Evolutionary conservation across 2,888 invertebrate genomes (phyloP), one percentile per base, ranked within the genome.

Genomic region (Himalopsyche tibetana): DNA sequence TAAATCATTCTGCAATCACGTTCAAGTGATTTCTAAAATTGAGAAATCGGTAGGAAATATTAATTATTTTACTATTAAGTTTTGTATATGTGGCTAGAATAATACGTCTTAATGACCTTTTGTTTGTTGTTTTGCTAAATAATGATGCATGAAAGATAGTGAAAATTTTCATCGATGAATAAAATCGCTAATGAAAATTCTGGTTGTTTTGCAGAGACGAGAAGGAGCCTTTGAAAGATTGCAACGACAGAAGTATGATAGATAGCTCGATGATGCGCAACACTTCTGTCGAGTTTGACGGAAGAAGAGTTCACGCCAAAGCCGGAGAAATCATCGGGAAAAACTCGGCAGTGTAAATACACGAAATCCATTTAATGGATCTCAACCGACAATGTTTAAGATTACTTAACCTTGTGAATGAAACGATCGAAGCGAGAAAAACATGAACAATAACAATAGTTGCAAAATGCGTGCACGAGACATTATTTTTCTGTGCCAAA

Each of bases 271-370:
- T 95, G 89, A 96, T 95, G 90, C 95, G 96, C 89, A 96, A 96
- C 89, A 95, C 96, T 85, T 96, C 96, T 38, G 95, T 97, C 38
- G 97, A 97, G 90, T 97, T 96, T 90, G 97, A 97, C 90, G 96
- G 97, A 5, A 95, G 95, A 90, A 95, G 96, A 89, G 97, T 96
- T 55, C 96, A 96, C 90, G 96, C 97, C 74, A 96, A 96, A 90
- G 96, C 97, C 87, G 96, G 97, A 87, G 96, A 95, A 89, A 95
- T 97, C 89, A 96, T 97, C 90, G 97, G 97, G 89, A 97, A 97
- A 93, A 97, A 97, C 91, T 97, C 97, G n/a, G 97, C 97, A 84
- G 97, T 98, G 89, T 96, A 94, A 92, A 85, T 89, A 40, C 5
- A 12, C 19, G 51, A 4, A 51, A 15, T 51, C 19, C 63, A 28